phyloP scores from a whole-genome alignment of 2,888 invertebrate species.

The Clunio marinus region DNA sequence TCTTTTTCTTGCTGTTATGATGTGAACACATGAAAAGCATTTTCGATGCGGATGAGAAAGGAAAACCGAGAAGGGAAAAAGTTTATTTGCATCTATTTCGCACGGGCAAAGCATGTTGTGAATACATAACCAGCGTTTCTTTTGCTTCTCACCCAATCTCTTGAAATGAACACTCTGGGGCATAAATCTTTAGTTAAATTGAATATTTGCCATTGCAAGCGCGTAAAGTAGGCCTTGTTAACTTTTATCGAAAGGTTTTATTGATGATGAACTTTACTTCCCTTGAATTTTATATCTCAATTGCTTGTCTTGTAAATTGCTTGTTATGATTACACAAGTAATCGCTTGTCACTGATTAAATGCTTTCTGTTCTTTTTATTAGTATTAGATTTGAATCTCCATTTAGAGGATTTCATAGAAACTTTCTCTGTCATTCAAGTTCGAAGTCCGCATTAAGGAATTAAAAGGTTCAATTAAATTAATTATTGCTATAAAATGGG shows the following conservation, averaged over 20 bases:
- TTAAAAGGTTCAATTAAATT: conserved; percentile 7
- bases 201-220: conserved; percentile 22
- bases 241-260: no score
- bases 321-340: no score
- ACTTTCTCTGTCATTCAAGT: background rate
- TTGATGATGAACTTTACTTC: no score
- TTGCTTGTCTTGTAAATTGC: no score
- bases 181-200: conserved; percentile 23
- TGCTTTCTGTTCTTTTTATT: no score
- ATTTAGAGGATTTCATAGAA: background rate
- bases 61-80: background rate
- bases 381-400: no score
- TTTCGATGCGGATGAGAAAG: no score
- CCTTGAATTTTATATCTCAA: no score
- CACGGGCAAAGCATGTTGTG: background rate
- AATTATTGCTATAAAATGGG: background rate
- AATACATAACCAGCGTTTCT: background rate
- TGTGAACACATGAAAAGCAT: background rate
- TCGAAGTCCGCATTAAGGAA: background rate
- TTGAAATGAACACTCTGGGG: background rate
- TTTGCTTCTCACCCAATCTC: background rate
- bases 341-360: no score
- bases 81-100: conserved; percentile 7
- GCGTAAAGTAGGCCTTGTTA: no score
- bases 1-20: background rate